phyloP scores from a whole-genome alignment of 2,888 invertebrate genomes.

The Tanytarsus gracilentus region DNA sequence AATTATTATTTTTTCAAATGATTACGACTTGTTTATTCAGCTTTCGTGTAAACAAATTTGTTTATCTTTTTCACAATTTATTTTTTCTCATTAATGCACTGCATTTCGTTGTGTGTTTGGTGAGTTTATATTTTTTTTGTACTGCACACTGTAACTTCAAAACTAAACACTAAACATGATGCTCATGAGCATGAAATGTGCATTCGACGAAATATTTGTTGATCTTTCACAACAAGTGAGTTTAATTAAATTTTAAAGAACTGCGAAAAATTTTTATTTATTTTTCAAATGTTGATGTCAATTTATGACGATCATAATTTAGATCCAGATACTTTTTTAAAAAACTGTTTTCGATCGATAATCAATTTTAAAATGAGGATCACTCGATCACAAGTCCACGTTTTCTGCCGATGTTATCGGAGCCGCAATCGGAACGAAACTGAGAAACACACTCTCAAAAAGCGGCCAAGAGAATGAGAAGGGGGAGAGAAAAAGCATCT shows the following conservation, averaged over 20 bases:
- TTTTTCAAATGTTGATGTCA: too few relatives aligned
- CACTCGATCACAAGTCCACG: not conserved
- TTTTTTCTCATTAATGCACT: not conserved
- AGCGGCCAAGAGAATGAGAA: too few relatives aligned
- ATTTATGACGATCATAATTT: too few relatives aligned
- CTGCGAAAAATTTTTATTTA: not conserved
- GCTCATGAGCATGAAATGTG: too few relatives aligned
- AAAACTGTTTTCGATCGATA: not conserved
- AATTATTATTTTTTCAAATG: too few relatives aligned
- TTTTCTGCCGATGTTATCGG: constrained; percentile 12
- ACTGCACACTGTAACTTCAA: too few relatives aligned
- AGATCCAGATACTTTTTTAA: too few relatives aligned
- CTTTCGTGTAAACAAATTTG: not conserved
- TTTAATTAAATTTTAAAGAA: not conserved
- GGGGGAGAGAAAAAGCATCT: too few relatives aligned
- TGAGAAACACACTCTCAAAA: constrained; percentile 12
- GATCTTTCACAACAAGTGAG: too few relatives aligned
- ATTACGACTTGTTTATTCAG: constrained; percentile 1
- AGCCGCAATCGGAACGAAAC: constrained; percentile 24
- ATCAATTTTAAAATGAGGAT: not conserved
- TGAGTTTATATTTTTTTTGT: too few relatives aligned
- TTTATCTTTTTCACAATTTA: not conserved
- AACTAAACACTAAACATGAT: too few relatives aligned
- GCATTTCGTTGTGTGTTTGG: not conserved
- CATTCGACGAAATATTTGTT: too few relatives aligned